These are phyloP conservation scores for Latrodectus elegans DNA, from an alignment of 2,888 invertebrate species.

Conservation along the genomic window DNA sequence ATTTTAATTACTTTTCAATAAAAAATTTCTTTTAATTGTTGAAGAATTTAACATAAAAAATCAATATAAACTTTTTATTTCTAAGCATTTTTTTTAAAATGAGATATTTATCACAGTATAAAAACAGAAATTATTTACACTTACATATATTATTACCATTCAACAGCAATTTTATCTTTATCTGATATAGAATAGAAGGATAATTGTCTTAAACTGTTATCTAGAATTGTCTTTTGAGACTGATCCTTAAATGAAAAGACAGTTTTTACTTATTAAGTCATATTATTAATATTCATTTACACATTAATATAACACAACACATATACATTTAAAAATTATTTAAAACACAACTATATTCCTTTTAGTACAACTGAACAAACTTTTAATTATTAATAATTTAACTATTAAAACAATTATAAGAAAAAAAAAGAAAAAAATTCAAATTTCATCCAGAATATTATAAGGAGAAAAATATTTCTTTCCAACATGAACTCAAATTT, in stretches of 20 bases:
- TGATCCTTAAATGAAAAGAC: constrained; percentile 40
- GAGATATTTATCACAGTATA: too few relatives aligned
- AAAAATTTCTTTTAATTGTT: too few relatives aligned
- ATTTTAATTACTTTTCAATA: too few relatives aligned
- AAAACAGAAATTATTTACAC: neutral
- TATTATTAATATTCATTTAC: too few relatives aligned
- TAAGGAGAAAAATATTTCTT: too few relatives aligned
- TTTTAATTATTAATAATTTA: neutral
- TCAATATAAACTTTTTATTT: too few relatives aligned
- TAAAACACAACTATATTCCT: neutral
- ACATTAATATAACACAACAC: neutral
- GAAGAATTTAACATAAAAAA: too few relatives aligned
- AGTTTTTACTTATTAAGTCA: neutral
- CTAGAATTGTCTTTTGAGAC: constrained; percentile 82
- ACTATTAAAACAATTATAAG: neutral
- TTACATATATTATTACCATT: constrained; percentile 74
- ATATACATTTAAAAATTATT: neutral
- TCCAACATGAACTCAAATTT: too few relatives aligned
- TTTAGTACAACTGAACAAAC: neutral
- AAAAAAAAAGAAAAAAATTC: too few relatives aligned
- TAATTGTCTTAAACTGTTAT: constrained; percentile 88
- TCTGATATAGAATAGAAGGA: constrained; percentile 89
- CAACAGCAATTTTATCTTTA: constrained; percentile 86
- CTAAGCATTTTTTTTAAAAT: too few relatives aligned
- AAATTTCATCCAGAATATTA: too few relatives aligned